Percentiles rank a stretch among this genome's conserved stretches.
These are phyloP conservation scores for Magallana gigas DNA, from an alignment of 1,140 invertebrate genomes.

Conservation along the genomic window DNA sequence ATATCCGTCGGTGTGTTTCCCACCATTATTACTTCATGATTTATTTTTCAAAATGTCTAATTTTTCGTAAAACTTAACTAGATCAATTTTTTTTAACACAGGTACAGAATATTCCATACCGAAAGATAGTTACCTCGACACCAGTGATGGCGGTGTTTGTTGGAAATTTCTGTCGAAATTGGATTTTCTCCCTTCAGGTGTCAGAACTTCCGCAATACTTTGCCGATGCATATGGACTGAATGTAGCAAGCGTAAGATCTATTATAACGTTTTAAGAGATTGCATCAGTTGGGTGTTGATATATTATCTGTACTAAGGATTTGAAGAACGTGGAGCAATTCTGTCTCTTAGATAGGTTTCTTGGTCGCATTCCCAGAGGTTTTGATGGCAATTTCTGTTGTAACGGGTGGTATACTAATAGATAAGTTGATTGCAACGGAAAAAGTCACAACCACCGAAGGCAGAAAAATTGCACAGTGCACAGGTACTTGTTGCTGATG, in stretches of 20 bases:
- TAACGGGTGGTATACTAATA: conserved; percentile 55
- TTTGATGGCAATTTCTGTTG: conserved; percentile 62
- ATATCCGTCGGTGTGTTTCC: too few relatives aligned
- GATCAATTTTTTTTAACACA: neutral
- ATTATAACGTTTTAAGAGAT: neutral
- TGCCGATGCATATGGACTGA: conserved; percentile 55
- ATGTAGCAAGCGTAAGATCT: conserved; percentile 31
- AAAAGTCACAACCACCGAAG: conserved; percentile 53
- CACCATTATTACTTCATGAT: too few relatives aligned
- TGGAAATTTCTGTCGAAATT: conserved; percentile 64
- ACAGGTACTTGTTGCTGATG: conserved; percentile 17
- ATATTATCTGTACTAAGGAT: too few relatives aligned
- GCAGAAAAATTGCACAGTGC: conserved; percentile 61
- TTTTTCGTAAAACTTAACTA: too few relatives aligned
- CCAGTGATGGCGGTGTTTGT: conserved; percentile 61
- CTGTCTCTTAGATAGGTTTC: conserved; percentile 59
- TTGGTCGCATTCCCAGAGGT: conserved; percentile 58
- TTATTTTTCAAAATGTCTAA: too few relatives aligned
- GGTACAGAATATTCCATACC: conserved; percentile 59
- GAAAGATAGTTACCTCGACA: conserved; percentile 62
- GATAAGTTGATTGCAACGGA: conserved; percentile 53
- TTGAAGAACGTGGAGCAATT: neutral
- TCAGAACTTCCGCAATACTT: conserved; percentile 64
- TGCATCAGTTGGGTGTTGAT: too few relatives aligned
- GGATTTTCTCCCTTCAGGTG: conserved; percentile 63